Evolutionary conservation across 2,113 vertebrate species (phyloP).

Genomic region (Xiphophorus hellerii): DNA sequence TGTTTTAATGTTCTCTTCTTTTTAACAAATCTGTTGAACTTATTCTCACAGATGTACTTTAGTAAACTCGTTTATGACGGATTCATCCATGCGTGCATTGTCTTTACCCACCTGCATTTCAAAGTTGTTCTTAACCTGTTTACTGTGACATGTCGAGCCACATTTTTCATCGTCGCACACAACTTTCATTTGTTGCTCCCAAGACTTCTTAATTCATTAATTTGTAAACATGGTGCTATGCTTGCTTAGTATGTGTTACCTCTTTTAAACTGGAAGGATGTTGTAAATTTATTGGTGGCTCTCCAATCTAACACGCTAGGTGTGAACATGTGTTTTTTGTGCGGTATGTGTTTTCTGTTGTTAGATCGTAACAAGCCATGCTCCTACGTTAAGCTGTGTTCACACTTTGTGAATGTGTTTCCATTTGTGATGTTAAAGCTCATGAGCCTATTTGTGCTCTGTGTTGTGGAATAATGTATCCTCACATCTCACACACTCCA

Average conservation of each 20-base stretch:
- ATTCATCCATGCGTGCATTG: not conserved
- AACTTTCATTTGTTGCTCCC: not conserved
- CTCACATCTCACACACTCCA: constrained; percentile 3
- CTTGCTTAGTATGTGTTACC: not conserved
- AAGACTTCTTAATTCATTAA: not conserved
- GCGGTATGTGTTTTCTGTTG: constrained; percentile 12
- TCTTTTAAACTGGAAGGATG: not conserved
- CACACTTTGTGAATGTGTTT: constrained; percentile 47
- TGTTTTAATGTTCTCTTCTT: not conserved
- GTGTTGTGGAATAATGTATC: constrained; percentile 5
- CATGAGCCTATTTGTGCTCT: constrained; percentile 36
- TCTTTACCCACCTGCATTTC: not conserved
- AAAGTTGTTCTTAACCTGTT: not conserved
- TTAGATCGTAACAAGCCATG: constrained; percentile 22
- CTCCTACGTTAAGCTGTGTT: constrained; percentile 34
- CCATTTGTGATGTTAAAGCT: constrained; percentile 27
- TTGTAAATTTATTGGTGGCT: constrained; percentile 20
- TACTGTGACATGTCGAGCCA: not conserved
- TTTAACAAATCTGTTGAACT: not conserved
- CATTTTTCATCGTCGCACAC: not conserved
- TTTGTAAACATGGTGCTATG: not conserved
- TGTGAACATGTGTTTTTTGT: constrained; percentile 36
- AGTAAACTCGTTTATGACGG: not conserved
- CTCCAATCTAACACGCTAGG: constrained; percentile 22
- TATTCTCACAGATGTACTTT: not conserved